Percentiles rank a stretch among this genome's conserved stretches.
Evolutionary conservation across 53 echinoderm and acorn worm species (phyloP).

Genomic region (Temnopleurus reevesii): DNA sequence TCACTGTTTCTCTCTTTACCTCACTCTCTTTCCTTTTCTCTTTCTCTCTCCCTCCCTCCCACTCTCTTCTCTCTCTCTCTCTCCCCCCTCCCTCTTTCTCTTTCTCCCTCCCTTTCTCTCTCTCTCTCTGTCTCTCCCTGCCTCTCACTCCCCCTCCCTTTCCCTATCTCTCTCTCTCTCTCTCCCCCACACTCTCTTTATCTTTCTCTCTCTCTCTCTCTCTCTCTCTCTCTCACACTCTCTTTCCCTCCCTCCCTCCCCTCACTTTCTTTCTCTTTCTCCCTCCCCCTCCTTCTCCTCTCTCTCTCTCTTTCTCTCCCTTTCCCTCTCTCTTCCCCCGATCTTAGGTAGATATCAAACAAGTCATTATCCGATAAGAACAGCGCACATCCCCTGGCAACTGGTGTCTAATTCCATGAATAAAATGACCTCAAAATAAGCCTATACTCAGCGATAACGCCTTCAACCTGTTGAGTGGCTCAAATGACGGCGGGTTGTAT

Average conservation of each 20-base stretch:
- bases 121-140: background rate
- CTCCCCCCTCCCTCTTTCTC: no score
- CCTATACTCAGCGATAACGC: background rate
- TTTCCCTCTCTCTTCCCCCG: background rate
- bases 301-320: background rate
- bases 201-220: background rate
- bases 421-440: background rate
- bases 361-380: background rate
- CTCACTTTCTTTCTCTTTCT: background rate
- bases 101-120: background rate
- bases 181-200: background rate
- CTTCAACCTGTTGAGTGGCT: background rate
- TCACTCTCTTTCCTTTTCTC: background rate
- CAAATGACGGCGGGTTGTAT: conserved; percentile 3
- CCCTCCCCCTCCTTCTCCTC: background rate
- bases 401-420: background rate
- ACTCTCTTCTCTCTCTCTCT: background rate
- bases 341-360: background rate
- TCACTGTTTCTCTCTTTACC: background rate
- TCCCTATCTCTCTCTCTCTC: background rate
- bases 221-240: no score
- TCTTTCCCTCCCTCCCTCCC: no score
- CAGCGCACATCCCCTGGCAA: background rate
- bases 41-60: background rate
- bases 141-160: background rate